phyloP scores from a whole-genome alignment of 2,888 invertebrate genomes.

The Cheilosia soror region DNA sequence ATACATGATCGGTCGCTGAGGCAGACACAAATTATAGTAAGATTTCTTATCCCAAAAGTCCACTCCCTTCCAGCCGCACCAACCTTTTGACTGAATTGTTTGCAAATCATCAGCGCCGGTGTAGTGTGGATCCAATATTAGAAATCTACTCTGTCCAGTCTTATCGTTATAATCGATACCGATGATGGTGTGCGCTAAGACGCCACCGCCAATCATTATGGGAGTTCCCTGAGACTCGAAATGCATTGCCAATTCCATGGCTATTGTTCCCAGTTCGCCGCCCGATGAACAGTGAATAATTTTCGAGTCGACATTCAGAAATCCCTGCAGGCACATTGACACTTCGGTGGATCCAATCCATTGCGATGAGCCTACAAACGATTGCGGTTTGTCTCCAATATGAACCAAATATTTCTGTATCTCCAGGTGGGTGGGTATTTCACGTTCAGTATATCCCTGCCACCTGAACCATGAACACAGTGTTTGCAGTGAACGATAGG shows the following conservation, averaged over 20 bases:
- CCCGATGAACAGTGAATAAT: conserved; percentile 95
- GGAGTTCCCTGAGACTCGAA: conserved; percentile 97
- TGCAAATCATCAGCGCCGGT: conserved; percentile 93
- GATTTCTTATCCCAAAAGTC: conserved; percentile 98
- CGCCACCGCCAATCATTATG: conserved; percentile 99
- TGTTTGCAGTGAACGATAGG: conserved; percentile 98
- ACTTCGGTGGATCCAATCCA: conserved; percentile 99
- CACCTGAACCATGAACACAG: conserved; percentile 97
- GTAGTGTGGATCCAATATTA: conserved; percentile 99
- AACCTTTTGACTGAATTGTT: conserved; percentile 91
- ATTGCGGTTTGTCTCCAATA: conserved; percentile 95
- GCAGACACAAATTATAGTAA: conserved; percentile 98
- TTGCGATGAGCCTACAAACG: conserved; percentile 94
- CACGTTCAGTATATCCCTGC: conserved; percentile 92
- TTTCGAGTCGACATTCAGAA: conserved; percentile 90
- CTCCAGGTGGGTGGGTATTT: conserved; percentile 92
- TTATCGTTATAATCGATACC: conserved; percentile 94
- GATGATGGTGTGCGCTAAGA: conserved; percentile 98
- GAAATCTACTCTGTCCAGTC: conserved; percentile 92
- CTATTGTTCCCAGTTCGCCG: conserved; percentile 90
- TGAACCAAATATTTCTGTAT: conserved; percentile 97
- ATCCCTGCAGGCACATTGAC: conserved; percentile 93
- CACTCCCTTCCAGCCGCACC: conserved; percentile 98
- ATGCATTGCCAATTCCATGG: conserved; percentile 93
- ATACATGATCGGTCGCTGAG: conserved; percentile 85